Evolutionary conservation across 2,113 vertebrate genomes (phyloP), one percentile per base, ranked within the genome.

Genomic region (Acanthochromis polyacanthus): DNA sequence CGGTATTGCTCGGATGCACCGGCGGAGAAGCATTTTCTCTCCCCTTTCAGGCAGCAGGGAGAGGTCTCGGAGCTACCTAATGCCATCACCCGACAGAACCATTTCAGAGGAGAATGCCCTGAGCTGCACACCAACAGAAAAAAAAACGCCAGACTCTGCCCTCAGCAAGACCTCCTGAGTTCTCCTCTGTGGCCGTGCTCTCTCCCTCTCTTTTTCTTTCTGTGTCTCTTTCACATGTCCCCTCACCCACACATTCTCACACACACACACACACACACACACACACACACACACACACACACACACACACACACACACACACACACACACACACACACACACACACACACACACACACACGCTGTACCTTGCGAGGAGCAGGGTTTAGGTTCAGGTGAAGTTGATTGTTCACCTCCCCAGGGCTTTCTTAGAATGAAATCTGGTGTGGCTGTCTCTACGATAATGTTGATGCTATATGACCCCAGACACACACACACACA

Each of bases 351-450:
- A 69, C 64, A 55, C 40, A 52, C 67, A 76, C 71, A 70, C 30
- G 17, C 38, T 63, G 53, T 23, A 23, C 22, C 71, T 79, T 50
- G 67, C 68, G 64, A 30, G 48, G 65, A 67, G 25, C 65, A 50
- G 1, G 52, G 56, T 22, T 75, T 61, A 78, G 71, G 77, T 63
- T 69, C 80, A 87, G 82, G 87, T 88, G 82, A 87, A 87, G 81
- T 75, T 87, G 69, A 88, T 87, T 86, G 38, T 78, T 77, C 61
- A 67, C 72, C 25, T 80, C 84, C 80, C 85, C 36, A 0, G 85
- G 88, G 88, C 73, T 84, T 91, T 85, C 81, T 81, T 51, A 77
- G 80, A 82, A 83, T 85, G 60, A 88, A 88, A 92, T 92, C 80
- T 51, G 51, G 74, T 83, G 68, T 90, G 66, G 87, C 90, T 91